Evolutionary conservation across 2,797 vertebrate species (phyloP), one percentile per base, ranked within the genome.

Genomic region (Falco biarmicus): DNA sequence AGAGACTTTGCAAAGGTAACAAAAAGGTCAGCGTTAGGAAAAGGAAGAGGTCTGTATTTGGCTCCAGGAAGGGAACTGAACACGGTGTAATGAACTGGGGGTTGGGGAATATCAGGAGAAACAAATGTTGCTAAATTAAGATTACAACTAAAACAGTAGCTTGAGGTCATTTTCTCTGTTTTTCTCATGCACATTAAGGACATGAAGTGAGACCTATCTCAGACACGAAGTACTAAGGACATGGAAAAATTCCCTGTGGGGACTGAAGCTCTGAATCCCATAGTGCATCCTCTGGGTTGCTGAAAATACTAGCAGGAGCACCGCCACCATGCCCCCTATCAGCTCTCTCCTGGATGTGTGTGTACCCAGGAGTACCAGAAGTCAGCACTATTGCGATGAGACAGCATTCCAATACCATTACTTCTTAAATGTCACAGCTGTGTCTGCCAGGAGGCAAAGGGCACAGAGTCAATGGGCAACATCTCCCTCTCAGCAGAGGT

Each of bases 1-100:
- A 80, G 19, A 54, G 29, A 91, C 64, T 75, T 87, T 82, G 31
- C 20, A 54, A 82, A 91, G 64, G 75, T 32, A 78, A 70, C 24
- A n/a, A 50, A 92, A 93, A 90, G 65, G 82, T 91, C 89, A 94
- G 41, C 10, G 25, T 64, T 32, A 75, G 69, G 88, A 94, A 92
- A 61, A 87, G 78, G 84, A 69, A 80, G 60, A 95, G 41, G 59
- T 88, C 69, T 93, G 26, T 86, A 75, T 85, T 86, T 88, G 82
- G 73, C 82, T 78, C 21, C 73, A 65, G 96, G 89, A 94, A 89
- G 60, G 51, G 39, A 91, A 68, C 53, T 43, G 82, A 88, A 95
- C 60, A 63, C 8, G 14, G 51, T 61, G 64, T 85, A 78, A 93
- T 57, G 41, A 91, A 77, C 43, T 15, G 45, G 17, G 68, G 12